Evolutionary conservation across 2,888 invertebrate genomes (phyloP).

Genomic region (Diplazon laetatorius): DNA sequence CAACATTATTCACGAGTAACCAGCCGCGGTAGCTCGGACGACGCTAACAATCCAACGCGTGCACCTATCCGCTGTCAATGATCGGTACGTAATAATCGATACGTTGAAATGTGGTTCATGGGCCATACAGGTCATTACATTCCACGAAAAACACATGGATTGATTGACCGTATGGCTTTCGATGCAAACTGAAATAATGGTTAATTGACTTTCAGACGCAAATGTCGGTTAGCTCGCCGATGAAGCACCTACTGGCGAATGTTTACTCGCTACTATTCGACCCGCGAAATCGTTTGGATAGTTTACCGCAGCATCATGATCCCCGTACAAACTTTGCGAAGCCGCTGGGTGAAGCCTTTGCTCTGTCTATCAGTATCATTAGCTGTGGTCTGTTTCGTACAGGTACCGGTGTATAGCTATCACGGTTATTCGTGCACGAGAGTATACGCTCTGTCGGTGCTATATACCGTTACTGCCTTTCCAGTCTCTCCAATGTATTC

Average conservation of each 20-base stretch:
- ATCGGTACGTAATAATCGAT: slow-evolving; percentile 13
- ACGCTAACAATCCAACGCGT: neutral
- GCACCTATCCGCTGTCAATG: neutral
- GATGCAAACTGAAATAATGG: slow-evolving; percentile 3
- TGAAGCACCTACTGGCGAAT: slow-evolving; percentile 20
- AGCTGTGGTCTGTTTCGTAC: slow-evolving; percentile 36
- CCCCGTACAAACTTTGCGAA: slow-evolving; percentile 61
- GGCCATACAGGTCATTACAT: neutral
- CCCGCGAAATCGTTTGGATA: slow-evolving; percentile 56
- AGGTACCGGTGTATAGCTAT: slow-evolving; percentile 4
- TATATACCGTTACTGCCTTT: slow-evolving; percentile 41
- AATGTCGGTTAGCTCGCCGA: slow-evolving; percentile 32
- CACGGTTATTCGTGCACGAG: slow-evolving; percentile 6
- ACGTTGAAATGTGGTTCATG: neutral
- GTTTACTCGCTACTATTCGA: slow-evolving; percentile 45
- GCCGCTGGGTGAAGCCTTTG: slow-evolving; percentile 44
- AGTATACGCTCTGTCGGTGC: slow-evolving; percentile 8
- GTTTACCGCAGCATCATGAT: slow-evolving; percentile 56
- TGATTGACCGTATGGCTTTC: neutral
- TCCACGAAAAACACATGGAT: slow-evolving; percentile 7
- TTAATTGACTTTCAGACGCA: slow-evolving; percentile 3
- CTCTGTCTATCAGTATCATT: slow-evolving; percentile 56
- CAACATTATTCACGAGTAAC: neutral
- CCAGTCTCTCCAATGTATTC: slow-evolving; percentile 18
- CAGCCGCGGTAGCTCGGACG: too few species aligned